These are phyloP conservation scores for Denticeps clupeoides DNA, from an alignment of 2,797 vertebrate species.

Conservation along the genomic window DNA sequence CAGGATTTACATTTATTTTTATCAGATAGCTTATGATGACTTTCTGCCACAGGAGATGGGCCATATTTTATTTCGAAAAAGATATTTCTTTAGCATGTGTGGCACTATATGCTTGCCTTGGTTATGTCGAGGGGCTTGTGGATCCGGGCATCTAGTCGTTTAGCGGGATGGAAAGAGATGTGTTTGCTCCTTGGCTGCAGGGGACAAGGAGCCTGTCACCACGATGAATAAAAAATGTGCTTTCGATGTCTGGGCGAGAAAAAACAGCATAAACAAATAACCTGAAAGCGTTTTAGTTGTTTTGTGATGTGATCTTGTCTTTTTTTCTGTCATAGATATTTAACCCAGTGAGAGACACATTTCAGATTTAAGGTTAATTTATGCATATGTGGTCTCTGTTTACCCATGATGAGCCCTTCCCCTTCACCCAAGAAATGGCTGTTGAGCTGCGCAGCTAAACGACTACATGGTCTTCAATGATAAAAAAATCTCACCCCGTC, in stretches of 20 bases:
- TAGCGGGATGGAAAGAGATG: conserved; percentile 24
- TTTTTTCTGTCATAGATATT: too few species aligned
- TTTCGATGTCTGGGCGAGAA: conserved; percentile 25
- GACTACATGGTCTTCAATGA: too few species aligned
- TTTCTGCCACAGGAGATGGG: conserved; percentile 28
- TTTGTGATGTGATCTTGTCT: too few species aligned
- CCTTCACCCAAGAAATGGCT: too few species aligned
- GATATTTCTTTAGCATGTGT: conserved; percentile 42
- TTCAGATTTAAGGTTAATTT: too few species aligned
- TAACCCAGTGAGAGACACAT: too few species aligned
- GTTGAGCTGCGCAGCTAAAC: too few species aligned
- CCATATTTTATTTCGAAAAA: conserved; percentile 45
- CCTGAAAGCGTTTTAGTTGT: conserved; percentile 8
- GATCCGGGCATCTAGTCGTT: conserved; percentile 29
- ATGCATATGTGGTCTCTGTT: too few species aligned
- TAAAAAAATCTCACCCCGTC: too few species aligned
- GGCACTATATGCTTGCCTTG: conserved; percentile 12
- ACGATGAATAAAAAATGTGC: conserved; percentile 17
- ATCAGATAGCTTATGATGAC: conserved; percentile 34
- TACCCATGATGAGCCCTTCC: too few species aligned
- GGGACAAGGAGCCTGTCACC: conserved; percentile 27
- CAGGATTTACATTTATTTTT: conserved; percentile 11
- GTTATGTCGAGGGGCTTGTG: conserved; percentile 26
- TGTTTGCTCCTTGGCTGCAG: conserved; percentile 30
- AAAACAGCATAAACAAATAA: not conserved